Evolutionary conservation across 2,888 invertebrate species (phyloP), one percentile per base, ranked within the genome.

Genomic region (Magallana nippona): DNA sequence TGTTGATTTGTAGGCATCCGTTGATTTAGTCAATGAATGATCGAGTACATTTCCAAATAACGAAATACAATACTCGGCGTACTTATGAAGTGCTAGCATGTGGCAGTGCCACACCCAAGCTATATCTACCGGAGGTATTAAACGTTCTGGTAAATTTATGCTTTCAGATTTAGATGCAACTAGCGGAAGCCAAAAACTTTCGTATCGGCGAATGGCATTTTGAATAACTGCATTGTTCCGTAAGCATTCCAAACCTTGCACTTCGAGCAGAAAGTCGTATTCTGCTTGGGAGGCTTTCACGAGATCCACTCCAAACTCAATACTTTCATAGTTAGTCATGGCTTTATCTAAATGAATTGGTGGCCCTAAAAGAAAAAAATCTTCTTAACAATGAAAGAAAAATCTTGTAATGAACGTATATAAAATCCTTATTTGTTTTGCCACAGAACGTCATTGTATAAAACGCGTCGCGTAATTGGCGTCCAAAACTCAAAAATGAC

Each of bases 91-190:
- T 0, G 93, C 91, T 83, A 94, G 87, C 92, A 94, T 91, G 86
- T 94, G 94, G 63, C 94, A 94, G 87, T 95, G 95, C 95, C 95
- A 95, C 3, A 95, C 91, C 95, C 95, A 95, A 85, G 95, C 94
- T 19, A 95, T 94, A 87, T 95, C 95, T 57, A 95, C 85, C 3
- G 95, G 95, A 2, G 95, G 94, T 17, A 93, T 93, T 17, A 94
- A 88, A 55, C 91, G 91, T 44, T 91, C 88, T 17, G 90, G 89
- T 1, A 83, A 87, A 62, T 90, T 84, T 63, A 89, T 89, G 55
- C 91, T 88, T 22, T 91, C 90, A 1, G 84, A 87, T 55, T 86
- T 82, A 44, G 71, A 62, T 11, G 93, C 93, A 82, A 94, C 94
- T 84, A 95, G 90, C 1, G 95, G 95, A 60, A 95, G 91, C 95